Conservation (phyloP, 1,140 invertebrate species). For the Neodiprion lecontei region DNA sequence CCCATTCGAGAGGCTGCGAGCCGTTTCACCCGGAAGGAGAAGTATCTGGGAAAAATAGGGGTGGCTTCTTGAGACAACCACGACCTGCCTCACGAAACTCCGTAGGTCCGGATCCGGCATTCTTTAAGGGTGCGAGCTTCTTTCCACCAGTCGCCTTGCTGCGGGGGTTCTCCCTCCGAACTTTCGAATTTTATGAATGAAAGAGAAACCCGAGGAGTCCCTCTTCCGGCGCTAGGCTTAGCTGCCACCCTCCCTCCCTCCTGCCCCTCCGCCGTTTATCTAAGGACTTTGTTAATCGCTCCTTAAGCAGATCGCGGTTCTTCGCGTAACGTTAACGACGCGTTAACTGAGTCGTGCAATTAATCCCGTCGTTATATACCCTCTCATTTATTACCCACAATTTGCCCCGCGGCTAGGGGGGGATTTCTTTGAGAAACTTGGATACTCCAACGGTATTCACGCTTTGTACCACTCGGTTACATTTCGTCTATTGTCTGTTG, state of each 20-base stretch:
- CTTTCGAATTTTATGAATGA: conserved; percentile 47
- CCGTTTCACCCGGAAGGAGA: conserved; percentile 37
- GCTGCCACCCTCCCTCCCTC: not conserved
- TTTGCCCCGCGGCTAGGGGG: conserved; percentile 32
- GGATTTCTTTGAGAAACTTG: too few species aligned
- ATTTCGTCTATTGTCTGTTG: too few species aligned
- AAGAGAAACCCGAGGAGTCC: conserved; percentile 13
- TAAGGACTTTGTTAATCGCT: conserved; percentile 2
- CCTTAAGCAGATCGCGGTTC: conserved; percentile 6
- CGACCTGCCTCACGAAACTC: conserved; percentile 45
- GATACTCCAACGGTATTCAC: too few species aligned
- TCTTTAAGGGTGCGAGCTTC: conserved; percentile 40
- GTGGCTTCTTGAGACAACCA: conserved; percentile 44
- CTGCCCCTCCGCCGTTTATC: not conserved
- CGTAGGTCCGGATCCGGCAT: conserved; percentile 46
- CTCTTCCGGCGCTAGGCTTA: not conserved
- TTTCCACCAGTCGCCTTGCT: conserved; percentile 24
- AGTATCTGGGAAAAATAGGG: conserved; percentile 49
- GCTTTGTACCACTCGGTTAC: too few species aligned
- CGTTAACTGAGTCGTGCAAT: not conserved
- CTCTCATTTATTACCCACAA: conserved; percentile 22
- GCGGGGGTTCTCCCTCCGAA: conserved; percentile 23
- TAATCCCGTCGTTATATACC: not conserved
- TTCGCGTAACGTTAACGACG: not conserved
- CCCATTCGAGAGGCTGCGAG: conserved; percentile 30